Percentiles rank a stretch among this genome's conserved stretches.
These are phyloP conservation scores for Elephantulus edwardii DNA, from an alignment of 2,113 vertebrate species.

Conservation along the genomic window DNA sequence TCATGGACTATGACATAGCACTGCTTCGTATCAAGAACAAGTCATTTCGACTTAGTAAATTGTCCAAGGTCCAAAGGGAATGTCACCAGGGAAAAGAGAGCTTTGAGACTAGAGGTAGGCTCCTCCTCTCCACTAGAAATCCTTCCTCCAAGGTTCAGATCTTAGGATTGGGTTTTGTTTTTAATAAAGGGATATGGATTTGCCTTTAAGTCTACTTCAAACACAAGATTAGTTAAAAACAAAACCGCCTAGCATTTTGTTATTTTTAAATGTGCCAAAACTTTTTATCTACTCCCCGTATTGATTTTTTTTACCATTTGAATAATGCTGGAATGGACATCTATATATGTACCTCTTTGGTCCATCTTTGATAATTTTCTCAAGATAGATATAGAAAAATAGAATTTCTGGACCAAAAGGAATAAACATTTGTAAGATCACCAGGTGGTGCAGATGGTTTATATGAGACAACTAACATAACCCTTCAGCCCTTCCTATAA, in stretches of 20 bases:
- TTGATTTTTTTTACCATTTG: neutral
- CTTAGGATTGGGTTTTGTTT: neutral
- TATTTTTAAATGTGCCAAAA: neutral
- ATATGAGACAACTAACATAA: neutral
- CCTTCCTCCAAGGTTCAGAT: neutral
- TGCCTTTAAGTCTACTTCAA: neutral
- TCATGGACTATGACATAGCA: neutral
- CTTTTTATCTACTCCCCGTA: neutral
- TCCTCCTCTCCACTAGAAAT: neutral
- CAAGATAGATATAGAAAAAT: neutral
- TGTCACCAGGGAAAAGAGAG: neutral
- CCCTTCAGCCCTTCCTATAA: neutral
- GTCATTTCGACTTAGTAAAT: neutral
- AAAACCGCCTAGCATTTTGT: neutral
- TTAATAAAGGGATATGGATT: neutral
- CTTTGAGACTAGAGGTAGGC: rapidly evolving
- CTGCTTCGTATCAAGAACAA: neutral
- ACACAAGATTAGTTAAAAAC: neutral
- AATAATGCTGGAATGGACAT: neutral
- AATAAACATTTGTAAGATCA: neutral
- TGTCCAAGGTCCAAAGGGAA: neutral
- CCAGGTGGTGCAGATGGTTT: neutral
- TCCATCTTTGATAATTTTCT: neutral
- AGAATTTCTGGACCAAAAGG: neutral
- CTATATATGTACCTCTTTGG: neutral